Evolutionary conservation across 2,797 vertebrate species (phyloP), one percentile per base, ranked within the genome.

Genomic region (Myotis planiceps): DNA sequence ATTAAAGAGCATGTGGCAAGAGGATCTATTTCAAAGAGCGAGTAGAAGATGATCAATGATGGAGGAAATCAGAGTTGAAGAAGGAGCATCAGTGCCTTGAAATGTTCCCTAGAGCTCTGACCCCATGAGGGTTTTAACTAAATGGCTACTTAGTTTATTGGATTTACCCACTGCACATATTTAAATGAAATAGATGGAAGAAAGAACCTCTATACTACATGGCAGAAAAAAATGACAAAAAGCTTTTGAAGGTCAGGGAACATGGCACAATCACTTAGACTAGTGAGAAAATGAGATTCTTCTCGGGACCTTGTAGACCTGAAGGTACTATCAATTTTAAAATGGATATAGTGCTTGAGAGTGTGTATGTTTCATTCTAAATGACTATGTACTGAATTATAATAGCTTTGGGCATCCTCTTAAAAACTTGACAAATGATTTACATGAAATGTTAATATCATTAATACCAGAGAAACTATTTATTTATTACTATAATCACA

Each of bases 111-210:
- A 94, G 94, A 95, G 97, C 90, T 97, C 86, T 98, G 98, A 98
- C 96, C 98, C 97, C 94, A 34, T 9, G 58, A 93, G 81, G 89
- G 90, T 98, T 98, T 98, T 98, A 98, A 98, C 97, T 98, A 98
- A 98, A 98, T 98, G 97, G 97, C 97, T 98, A 96, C 97, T 98
- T 98, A 97, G 97, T 97, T 98, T 98, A 98, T 98, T 98, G 94
- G 95, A 98, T 98, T 98, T 98, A 97, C 95, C 93, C 97, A 86
- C 63, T 72, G 95, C 82, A 95, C 97, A 92, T 94, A 96, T 96
- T 98, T 97, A 98, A 98, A 97, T 98, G 96, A 97, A 98, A 94
- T 94, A 95, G 93, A 85, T 97, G 95, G 88, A 92, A 90, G 96
- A 97, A 98, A 97, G 87, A 97, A 94, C 96, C 90, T 96, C 90